Percentiles rank a stretch among this genome's conserved stretches.
phyloP scores from a whole-genome alignment of 53 echinoderm and acorn worm species.

The Temnopleurus reevesii region DNA sequence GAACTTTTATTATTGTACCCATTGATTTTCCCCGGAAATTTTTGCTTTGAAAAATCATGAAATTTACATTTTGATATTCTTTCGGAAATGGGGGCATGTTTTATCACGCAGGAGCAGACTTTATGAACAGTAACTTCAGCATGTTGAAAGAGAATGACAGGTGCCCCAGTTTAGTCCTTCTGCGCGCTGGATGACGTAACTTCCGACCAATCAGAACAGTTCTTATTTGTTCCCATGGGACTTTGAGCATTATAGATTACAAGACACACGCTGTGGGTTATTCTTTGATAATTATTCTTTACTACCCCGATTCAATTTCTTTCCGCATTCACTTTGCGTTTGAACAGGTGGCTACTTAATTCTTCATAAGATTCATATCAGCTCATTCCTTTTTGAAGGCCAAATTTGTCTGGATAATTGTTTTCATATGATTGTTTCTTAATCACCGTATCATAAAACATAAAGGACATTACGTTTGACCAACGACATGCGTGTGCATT shows the following conservation, averaged over 20 bases:
- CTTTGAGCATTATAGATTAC: conserved; percentile 9
- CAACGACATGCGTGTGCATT: too few species aligned
- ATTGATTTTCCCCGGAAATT: too few species aligned
- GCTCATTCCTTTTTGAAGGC: background rate
- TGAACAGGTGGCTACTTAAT: conserved; percentile 1
- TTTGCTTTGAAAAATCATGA: background rate
- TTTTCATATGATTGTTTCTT: background rate
- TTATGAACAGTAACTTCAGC: conserved; percentile 15
- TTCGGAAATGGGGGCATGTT: background rate
- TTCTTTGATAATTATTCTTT: background rate
- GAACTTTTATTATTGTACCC: too few species aligned
- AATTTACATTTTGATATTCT: background rate
- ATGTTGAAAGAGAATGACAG: background rate
- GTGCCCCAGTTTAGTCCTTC: background rate
- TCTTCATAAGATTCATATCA: background rate
- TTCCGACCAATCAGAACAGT: conserved; percentile 12
- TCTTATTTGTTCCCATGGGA: background rate
- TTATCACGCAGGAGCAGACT: conserved; percentile 4
- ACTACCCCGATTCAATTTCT: background rate
- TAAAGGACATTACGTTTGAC: background rate
- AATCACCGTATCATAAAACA: conserved; percentile 6
- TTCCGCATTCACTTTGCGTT: background rate
- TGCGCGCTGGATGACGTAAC: conserved; percentile 16
- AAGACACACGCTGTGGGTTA: background rate
- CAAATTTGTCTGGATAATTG: conserved; percentile 13